These are phyloP conservation scores for Drosophila borborema DNA, from an alignment of 2,888 invertebrate species.

Conservation along the genomic window DNA sequence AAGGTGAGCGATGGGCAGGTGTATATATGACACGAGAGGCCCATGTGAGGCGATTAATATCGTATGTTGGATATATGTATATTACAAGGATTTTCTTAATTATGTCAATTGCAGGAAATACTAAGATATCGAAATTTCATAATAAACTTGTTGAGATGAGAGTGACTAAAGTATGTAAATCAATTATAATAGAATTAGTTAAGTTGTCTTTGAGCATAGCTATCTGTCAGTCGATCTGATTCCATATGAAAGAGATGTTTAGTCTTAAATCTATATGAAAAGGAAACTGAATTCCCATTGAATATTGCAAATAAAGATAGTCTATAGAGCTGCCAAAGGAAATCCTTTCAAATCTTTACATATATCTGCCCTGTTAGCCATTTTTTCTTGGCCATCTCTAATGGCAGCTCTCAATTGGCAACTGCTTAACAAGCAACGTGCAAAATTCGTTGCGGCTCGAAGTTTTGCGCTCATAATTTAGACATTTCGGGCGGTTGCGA, in stretches of 20 bases:
- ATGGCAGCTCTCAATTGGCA: constrained; percentile 15
- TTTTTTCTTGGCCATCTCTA: constrained; percentile 35
- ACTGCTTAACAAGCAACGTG: constrained; percentile 49
- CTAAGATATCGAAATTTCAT: background rate
- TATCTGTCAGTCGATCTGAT: background rate
- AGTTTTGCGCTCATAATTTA: constrained; percentile 70
- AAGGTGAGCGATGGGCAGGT: constrained; percentile 22
- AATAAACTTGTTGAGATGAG: background rate
- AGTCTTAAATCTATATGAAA: background rate
- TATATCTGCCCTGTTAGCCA: background rate
- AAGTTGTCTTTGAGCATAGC: background rate
- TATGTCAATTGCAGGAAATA: background rate
- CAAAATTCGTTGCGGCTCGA: constrained; percentile 35
- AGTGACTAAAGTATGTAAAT: background rate
- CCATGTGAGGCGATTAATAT: constrained; percentile 24
- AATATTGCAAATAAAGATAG: background rate
- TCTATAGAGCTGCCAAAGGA: background rate
- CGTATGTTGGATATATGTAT: background rate
- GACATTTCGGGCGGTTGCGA: constrained; percentile 69
- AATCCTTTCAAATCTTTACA: no score
- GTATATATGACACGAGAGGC: background rate
- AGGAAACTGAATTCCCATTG: background rate
- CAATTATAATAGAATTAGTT: background rate
- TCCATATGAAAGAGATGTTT: background rate
- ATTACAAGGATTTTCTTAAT: background rate